Evolutionary conservation across 2,888 invertebrate species (phyloP).

Genomic region (Choreutis nemorana): DNA sequence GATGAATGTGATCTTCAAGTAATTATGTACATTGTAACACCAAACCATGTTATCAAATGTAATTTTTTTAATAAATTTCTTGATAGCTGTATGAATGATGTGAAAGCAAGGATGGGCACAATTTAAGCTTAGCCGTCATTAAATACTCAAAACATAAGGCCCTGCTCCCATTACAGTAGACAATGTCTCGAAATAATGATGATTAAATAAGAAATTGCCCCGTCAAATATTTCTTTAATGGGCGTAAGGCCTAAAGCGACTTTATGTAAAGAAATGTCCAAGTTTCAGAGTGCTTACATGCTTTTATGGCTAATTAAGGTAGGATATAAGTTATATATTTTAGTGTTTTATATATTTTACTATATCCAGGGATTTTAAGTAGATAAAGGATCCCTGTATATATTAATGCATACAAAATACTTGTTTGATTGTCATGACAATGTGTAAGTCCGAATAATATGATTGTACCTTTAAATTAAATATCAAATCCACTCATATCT

Average conservation of each 20-base stretch:
- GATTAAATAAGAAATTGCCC: too few species aligned
- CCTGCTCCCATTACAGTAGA: neutral
- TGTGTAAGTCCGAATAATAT: slow-evolving; percentile 35
- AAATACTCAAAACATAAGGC: slow-evolving; percentile 46
- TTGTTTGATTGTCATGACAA: slow-evolving; percentile 32
- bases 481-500: slow-evolving; percentile 52
- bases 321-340: slow-evolving; percentile 44
- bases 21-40: too few species aligned
- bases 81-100: too few species aligned
- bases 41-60: too few species aligned
- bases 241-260: too few species aligned
- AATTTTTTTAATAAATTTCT: too few species aligned
- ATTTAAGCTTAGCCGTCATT: slow-evolving; percentile 33
- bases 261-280: slow-evolving; percentile 31
- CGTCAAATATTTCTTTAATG: too few species aligned
- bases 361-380: too few species aligned
- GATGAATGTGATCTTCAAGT: too few species aligned
- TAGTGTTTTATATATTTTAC: slow-evolving; percentile 15
- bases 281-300: slow-evolving; percentile 44
- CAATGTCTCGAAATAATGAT: too few species aligned
- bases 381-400: too few species aligned
- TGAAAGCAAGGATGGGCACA: slow-evolving; percentile 23
- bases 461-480: slow-evolving; percentile 30
- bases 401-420: too few species aligned
- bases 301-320: slow-evolving; percentile 53